Conservation (phyloP, 2,888 invertebrate species). For the Rhyacophila evoluta region DNA sequence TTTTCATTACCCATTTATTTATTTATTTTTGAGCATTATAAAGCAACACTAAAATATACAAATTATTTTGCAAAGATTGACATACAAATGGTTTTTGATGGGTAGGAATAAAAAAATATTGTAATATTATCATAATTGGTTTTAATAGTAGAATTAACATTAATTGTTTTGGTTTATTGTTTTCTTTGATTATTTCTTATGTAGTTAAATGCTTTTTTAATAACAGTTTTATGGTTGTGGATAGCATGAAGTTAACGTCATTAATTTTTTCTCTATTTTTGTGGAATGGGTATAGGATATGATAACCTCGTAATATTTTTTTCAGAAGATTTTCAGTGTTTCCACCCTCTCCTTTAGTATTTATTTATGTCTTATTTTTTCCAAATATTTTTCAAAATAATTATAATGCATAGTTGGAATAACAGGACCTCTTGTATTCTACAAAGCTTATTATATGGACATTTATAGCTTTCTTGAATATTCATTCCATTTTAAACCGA, state of each 20-base stretch:
- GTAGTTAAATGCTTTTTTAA: slow-evolving; percentile 18
- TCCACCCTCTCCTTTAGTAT: background rate
- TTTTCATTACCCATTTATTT: slow-evolving; percentile 27
- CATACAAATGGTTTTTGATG: background rate
- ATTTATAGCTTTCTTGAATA: too few species aligned
- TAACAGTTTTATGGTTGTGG: slow-evolving; percentile 22
- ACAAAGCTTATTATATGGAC: too few species aligned
- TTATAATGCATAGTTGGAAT: background rate
- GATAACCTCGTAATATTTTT: background rate
- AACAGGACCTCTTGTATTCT: background rate
- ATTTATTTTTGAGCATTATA: slow-evolving; percentile 18
- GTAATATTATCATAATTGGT: background rate
- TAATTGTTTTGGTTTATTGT: background rate
- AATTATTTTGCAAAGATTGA: background rate
- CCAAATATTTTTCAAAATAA: background rate
- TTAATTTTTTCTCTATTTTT: background rate
- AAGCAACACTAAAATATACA: background rate
- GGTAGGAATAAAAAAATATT: background rate
- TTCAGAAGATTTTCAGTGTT: slow-evolving; percentile 1
- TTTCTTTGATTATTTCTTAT: background rate
- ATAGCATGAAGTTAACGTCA: slow-evolving; percentile 14
- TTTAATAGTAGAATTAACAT: background rate
- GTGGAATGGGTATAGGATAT: slow-evolving; percentile 2
- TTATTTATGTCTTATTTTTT: background rate
- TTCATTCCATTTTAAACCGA: too few species aligned